These are phyloP conservation scores for Lophura nycthemera DNA, from an alignment of 2,113 vertebrate species.

Conservation along the genomic window DNA sequence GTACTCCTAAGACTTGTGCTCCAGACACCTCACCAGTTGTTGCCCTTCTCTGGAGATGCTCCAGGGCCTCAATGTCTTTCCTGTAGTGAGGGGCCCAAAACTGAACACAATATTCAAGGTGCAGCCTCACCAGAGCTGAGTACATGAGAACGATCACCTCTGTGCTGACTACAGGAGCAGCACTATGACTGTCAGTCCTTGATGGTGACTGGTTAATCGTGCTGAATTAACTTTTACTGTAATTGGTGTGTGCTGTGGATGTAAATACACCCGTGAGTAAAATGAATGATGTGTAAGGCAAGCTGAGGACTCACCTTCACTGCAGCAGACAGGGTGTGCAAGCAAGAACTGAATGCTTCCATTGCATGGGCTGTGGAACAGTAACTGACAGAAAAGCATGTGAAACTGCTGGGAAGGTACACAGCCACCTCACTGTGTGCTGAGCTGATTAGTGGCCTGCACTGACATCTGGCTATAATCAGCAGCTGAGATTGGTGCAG, in stretches of 20 bases:
- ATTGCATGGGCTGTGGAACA: neutral
- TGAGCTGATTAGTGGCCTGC: slow-evolving; percentile 52
- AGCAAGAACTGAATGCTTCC: neutral
- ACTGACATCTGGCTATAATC: slow-evolving; percentile 7
- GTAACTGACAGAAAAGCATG: neutral
- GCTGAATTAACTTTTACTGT: slow-evolving; percentile 12
- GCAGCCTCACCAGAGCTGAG: too few relatives aligned
- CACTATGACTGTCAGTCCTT: neutral
- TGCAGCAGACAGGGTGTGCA: neutral
- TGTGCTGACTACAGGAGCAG: too few relatives aligned
- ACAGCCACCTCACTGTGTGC: neutral
- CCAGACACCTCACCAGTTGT: too few relatives aligned
- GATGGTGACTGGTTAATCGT: neutral
- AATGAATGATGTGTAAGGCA: neutral
- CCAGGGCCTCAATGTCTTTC: too few relatives aligned
- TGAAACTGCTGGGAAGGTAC: neutral
- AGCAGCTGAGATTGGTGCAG: neutral
- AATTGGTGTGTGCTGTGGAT: neutral
- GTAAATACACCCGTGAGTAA: neutral
- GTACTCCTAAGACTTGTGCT: too few relatives aligned
- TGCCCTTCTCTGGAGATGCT: too few relatives aligned
- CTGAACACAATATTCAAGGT: too few relatives aligned
- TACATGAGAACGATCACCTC: too few relatives aligned
- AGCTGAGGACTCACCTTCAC: neutral
- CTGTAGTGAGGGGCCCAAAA: too few relatives aligned